Evolutionary conservation across 1,140 invertebrate genomes (phyloP).

Genomic region (Papilio helenus): DNA sequence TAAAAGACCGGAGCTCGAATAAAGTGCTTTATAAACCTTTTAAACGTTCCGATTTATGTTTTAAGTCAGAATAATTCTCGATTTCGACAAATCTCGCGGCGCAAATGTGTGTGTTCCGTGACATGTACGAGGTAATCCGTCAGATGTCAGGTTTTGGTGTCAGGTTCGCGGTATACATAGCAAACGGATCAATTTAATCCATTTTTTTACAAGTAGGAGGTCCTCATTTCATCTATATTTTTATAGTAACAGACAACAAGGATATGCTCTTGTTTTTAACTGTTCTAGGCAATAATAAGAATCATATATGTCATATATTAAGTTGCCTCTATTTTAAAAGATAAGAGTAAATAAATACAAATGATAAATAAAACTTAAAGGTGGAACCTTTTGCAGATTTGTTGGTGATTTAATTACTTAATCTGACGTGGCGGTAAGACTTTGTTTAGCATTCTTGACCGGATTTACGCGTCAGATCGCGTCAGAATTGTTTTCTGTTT

Average conservation of each 20-base stretch:
- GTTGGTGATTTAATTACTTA: slow-evolving; percentile 5
- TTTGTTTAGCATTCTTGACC: slow-evolving; percentile 4
- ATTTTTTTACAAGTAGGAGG: not conserved
- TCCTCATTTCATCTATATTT: too few species aligned
- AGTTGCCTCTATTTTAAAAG: not conserved
- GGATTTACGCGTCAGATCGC: slow-evolving; percentile 10
- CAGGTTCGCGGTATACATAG: not conserved
- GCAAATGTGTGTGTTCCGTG: slow-evolving; percentile 9
- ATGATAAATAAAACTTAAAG: not conserved
- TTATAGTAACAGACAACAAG: not conserved
- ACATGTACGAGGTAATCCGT: slow-evolving; percentile 25
- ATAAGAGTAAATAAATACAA: not conserved
- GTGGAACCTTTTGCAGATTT: not conserved
- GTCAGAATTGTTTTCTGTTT: not conserved
- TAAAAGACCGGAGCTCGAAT: not conserved
- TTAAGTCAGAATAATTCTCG: slow-evolving; percentile 1
- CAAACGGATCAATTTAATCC: not conserved
- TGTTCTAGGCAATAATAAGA: not conserved
- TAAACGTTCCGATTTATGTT: slow-evolving; percentile 24
- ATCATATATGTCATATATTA: not conserved
- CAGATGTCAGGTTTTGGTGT: slow-evolving; percentile 18
- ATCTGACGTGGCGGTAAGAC: not conserved
- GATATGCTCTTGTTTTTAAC: too few species aligned
- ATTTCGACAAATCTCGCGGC: slow-evolving; percentile 21
- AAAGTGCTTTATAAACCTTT: slow-evolving; percentile 15